Evolutionary conservation across 2,113 vertebrate species (phyloP).

Genomic region (Naja naja): DNA sequence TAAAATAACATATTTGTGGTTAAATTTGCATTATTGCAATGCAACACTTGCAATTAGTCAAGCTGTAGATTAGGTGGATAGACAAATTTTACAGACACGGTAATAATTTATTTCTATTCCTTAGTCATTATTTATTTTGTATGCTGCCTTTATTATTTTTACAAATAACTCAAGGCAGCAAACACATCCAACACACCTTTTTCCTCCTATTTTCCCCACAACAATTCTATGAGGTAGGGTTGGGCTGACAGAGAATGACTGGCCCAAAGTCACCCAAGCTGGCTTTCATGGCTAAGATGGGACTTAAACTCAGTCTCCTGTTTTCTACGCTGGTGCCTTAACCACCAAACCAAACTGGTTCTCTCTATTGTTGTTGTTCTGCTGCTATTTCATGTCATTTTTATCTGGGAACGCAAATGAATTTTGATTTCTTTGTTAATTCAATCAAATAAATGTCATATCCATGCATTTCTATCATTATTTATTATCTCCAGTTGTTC

Average conservation of each 20-base stretch:
- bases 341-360: too few species aligned
- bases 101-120: neutral
- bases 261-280: too few species aligned
- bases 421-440: neutral
- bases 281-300: too few species aligned
- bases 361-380: neutral
- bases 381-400: neutral
- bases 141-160: neutral
- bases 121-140: neutral
- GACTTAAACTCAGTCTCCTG: too few species aligned
- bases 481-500: neutral
- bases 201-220: too few species aligned
- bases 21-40: neutral
- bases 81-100: neutral
- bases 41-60: neutral
- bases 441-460: neutral
- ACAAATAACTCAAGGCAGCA: neutral
- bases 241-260: too few species aligned
- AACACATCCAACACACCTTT: neutral
- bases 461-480: neutral
- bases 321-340: too few species aligned
- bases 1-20: neutral
- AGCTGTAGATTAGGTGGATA: neutral
- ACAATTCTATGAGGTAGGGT: too few species aligned
- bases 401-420: neutral